Percentiles rank a stretch among this genome's conserved stretches.
These are phyloP conservation scores for Pollenia labialis DNA, from an alignment of 2,888 invertebrate genomes.

Conservation along the genomic window DNA sequence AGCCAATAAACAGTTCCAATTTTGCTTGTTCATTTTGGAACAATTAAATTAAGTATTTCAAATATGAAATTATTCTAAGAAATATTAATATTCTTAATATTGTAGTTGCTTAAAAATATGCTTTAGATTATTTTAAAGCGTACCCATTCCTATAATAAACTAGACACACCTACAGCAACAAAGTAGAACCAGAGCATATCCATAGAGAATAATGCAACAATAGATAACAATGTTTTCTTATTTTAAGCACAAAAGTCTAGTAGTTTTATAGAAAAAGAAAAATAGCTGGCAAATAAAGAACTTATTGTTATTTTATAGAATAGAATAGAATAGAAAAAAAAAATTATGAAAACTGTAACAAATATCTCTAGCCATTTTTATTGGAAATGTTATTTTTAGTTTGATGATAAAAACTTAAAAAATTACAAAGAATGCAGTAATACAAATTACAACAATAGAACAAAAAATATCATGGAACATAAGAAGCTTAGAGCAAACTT, in stretches of 20 bases:
- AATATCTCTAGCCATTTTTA: not conserved
- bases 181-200: constrained; percentile 3
- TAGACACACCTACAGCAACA: not conserved
- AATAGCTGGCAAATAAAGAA: constrained; percentile 14
- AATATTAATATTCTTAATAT: too few relatives aligned
- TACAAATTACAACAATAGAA: constrained; percentile 2
- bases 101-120: too few relatives aligned
- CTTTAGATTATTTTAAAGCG: not conserved
- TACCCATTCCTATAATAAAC: constrained; percentile 18
- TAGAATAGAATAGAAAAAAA: not conserved
- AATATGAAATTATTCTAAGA: too few relatives aligned
- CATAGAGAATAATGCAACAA: constrained; percentile 21
- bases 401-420: not conserved
- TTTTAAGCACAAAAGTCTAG: constrained; percentile 19
- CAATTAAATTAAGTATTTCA: too few relatives aligned
- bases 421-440: not conserved
- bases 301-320: constrained; percentile 29
- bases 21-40: too few relatives aligned
- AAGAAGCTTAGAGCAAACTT: too few relatives aligned
- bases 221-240: not conserved
- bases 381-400: constrained; percentile 5
- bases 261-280: not conserved
- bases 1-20: too few relatives aligned
- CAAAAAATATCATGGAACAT: not conserved
- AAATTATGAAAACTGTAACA: not conserved